phyloP scores from a whole-genome alignment of 2,113 vertebrate species.

The Thalassarche chlororhynchos region DNA sequence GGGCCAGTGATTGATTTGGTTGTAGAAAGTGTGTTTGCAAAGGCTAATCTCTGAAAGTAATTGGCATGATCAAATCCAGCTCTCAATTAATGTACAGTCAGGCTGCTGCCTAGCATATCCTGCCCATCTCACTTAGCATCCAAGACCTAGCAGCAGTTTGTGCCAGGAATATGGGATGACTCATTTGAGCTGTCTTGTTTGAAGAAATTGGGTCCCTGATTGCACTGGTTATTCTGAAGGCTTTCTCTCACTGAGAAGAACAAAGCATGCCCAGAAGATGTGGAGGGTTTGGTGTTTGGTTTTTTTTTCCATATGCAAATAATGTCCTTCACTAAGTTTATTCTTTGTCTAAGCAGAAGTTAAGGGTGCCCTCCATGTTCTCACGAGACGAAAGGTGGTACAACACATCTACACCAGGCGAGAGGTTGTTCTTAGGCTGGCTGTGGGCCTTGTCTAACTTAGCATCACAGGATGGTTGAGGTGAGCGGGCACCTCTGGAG shows the following conservation, averaged over 20 bases:
- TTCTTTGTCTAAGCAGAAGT: neutral
- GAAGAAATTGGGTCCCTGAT: neutral
- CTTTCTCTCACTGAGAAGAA: neutral
- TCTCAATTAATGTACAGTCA: neutral
- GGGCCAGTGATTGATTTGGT: neutral
- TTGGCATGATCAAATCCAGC: neutral
- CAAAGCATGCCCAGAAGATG: neutral
- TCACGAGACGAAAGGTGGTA: neutral
- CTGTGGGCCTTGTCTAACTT: neutral
- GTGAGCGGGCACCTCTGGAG: neutral
- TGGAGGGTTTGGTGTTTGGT: neutral
- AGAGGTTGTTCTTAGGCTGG: neutral
- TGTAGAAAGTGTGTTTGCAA: neutral
- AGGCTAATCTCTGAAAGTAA: neutral
- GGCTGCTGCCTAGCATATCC: neutral
- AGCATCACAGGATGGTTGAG: neutral
- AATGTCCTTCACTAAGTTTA: neutral
- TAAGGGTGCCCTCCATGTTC: neutral
- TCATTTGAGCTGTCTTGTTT: conserved; percentile 17
- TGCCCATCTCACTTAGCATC: neutral
- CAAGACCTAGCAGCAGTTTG: neutral
- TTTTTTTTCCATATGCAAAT: neutral
- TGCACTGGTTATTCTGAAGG: neutral
- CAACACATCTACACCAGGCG: neutral
- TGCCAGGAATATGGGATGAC: conserved; percentile 18